A percentile compares a stretch with the other conserved stretches of the same genome.
phyloP scores from a whole-genome alignment of 2,888 invertebrate genomes.

The Ormia ochracea region DNA sequence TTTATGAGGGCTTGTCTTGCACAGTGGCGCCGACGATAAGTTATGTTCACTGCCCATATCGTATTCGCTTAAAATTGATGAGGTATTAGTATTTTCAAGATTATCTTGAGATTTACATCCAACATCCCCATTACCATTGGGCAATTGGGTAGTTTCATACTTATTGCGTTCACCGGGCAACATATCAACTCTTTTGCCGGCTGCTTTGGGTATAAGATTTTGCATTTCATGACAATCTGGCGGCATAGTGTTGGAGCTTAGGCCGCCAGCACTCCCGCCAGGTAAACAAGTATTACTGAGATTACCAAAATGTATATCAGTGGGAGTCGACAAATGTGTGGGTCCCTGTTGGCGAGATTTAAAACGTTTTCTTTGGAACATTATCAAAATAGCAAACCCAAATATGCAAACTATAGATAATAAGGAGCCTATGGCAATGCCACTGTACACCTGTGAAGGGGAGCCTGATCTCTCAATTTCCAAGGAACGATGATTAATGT shows the following conservation, averaged over 20 bases:
- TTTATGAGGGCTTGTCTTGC: slow-evolving; percentile 65
- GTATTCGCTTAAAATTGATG: slow-evolving; percentile 45
- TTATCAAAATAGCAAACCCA: slow-evolving; percentile 72
- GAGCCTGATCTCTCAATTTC: slow-evolving; percentile 66
- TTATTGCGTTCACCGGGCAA: slow-evolving; percentile 68
- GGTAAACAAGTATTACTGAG: slow-evolving; percentile 72
- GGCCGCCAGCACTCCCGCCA: slow-evolving; percentile 72
- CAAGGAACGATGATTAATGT: slow-evolving; percentile 67
- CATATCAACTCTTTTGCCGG: slow-evolving; percentile 68
- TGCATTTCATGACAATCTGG: slow-evolving; percentile 77
- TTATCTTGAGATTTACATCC: slow-evolving; percentile 24
- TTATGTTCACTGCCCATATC: slow-evolving; percentile 68
- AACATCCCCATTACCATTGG: slow-evolving; percentile 69
- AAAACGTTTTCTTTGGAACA: slow-evolving; percentile 73
- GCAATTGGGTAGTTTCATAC: slow-evolving; percentile 70
- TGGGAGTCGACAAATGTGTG: slow-evolving; percentile 72
- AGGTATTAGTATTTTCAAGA: slow-evolving; percentile 48
- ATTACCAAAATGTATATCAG: slow-evolving; percentile 73
- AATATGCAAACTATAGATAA: slow-evolving; percentile 72
- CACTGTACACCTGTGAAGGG: slow-evolving; percentile 72
- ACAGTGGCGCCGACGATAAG: slow-evolving; percentile 71
- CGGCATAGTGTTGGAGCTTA: slow-evolving; percentile 72
- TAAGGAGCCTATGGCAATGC: slow-evolving; percentile 73
- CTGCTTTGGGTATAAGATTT: slow-evolving; percentile 74
- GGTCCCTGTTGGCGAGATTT: slow-evolving; percentile 73